Evolutionary conservation across 2,888 invertebrate genomes (phyloP).

Genomic region (Diadromus collaris): DNA sequence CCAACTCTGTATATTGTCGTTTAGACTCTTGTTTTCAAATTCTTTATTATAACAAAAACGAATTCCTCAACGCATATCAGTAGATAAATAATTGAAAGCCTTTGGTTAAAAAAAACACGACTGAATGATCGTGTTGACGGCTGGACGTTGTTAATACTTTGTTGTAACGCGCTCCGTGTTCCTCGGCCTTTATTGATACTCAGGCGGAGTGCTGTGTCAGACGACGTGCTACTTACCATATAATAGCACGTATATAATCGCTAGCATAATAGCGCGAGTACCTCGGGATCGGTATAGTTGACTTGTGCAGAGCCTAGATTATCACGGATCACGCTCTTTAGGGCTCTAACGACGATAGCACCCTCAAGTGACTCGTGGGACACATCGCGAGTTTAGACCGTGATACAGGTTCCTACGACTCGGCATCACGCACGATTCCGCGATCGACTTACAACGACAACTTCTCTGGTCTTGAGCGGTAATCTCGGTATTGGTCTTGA

Average conservation of each 20-base stretch:
- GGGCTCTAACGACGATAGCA: slow-evolving; percentile 54
- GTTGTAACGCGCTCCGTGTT: neutral
- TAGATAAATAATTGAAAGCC: neutral
- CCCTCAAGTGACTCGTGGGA: slow-evolving; percentile 30
- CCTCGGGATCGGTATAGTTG: slow-evolving; percentile 50
- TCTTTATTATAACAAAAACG: neutral
- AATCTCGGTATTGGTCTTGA: neutral
- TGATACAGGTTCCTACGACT: slow-evolving; percentile 62
- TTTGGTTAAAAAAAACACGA: neutral
- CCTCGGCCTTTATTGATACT: neutral
- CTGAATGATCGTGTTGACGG: neutral
- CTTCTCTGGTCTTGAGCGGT: neutral
- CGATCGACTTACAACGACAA: slow-evolving; percentile 13
- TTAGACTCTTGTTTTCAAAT: neutral
- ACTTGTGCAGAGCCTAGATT: slow-evolving; percentile 51
- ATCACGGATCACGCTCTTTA: slow-evolving; percentile 50
- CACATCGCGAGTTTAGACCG: slow-evolving; percentile 49
- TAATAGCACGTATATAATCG: slow-evolving; percentile 6
- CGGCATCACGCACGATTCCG: slow-evolving; percentile 52
- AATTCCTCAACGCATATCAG: neutral
- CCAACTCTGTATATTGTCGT: neutral
- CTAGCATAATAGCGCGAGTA: slow-evolving; percentile 30
- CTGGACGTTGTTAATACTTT: neutral
- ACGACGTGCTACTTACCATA: slow-evolving; percentile 8
- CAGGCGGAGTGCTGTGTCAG: slow-evolving; percentile 3